phyloP scores from a whole-genome alignment of 1,140 invertebrate species.

The Lethrus apterus region DNA sequence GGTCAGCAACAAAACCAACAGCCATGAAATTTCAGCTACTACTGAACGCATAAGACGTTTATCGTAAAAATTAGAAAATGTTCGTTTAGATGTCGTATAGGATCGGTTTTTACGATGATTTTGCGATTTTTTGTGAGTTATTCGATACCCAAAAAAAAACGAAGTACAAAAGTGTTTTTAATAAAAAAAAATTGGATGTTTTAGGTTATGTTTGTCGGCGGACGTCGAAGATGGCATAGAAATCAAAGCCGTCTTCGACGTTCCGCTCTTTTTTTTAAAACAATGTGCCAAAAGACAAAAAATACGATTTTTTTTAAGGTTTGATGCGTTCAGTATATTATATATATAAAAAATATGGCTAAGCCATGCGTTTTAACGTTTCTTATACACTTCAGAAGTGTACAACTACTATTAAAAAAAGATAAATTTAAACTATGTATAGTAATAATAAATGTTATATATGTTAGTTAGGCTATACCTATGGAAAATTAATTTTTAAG shows the following conservation, averaged over 20 bases:
- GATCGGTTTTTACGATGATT: too few relatives aligned
- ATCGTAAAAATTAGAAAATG: too few relatives aligned
- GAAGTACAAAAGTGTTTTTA: too few relatives aligned
- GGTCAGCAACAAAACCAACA: slow-evolving; percentile 51
- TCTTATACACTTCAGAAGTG: slow-evolving; percentile 38
- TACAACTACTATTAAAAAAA: slow-evolving; percentile 29
- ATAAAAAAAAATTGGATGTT: slow-evolving; percentile 12
- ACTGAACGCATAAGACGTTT: slow-evolving; percentile 44
- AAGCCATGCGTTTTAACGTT: slow-evolving; percentile 32
- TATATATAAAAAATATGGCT: slow-evolving; percentile 25
- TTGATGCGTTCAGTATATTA: slow-evolving; percentile 31
- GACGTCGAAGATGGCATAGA: too few relatives aligned
- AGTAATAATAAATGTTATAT: slow-evolving; percentile 2
- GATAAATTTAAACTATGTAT: slow-evolving; percentile 20
- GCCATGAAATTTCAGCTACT: slow-evolving; percentile 57
- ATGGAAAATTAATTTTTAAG: slow-evolving; percentile 4
- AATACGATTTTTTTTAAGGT: slow-evolving; percentile 6
- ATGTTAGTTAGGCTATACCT: slow-evolving; percentile 1
- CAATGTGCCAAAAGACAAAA: slow-evolving; percentile 31
- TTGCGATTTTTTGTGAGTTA: too few relatives aligned
- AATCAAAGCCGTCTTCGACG: too few relatives aligned
- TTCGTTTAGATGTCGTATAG: too few relatives aligned
- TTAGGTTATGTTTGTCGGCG: slow-evolving; percentile 2
- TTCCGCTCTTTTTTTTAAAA: slow-evolving; percentile 12
- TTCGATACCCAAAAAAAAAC: too few relatives aligned